These are phyloP conservation scores for Uloborus diversus DNA, from an alignment of 1,140 invertebrate genomes.

Conservation along the genomic window DNA sequence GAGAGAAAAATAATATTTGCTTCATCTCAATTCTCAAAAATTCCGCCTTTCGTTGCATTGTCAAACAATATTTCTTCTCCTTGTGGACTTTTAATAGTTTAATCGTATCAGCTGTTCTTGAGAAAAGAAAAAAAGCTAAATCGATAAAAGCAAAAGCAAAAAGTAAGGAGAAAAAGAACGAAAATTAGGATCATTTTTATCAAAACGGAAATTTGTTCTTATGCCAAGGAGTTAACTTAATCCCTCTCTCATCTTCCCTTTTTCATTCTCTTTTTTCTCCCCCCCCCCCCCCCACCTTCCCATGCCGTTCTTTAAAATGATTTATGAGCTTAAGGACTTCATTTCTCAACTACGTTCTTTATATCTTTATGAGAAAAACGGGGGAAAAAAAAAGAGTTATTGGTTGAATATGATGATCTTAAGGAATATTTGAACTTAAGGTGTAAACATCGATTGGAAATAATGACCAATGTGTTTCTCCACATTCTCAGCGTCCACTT, in stretches of 20 bases:
- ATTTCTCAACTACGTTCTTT: conserved; percentile 23
- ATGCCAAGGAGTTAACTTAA: conserved; percentile 37
- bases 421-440: too few relatives aligned
- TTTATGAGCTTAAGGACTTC: conserved; percentile 26
- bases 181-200: conserved; percentile 47
- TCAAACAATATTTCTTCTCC: too few relatives aligned
- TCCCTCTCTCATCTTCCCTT: conserved; percentile 1
- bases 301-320: conserved; percentile 14
- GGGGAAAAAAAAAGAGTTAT: too few relatives aligned
- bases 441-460: too few relatives aligned
- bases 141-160: background rate
- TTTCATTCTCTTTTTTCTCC: background rate
- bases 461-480: too few relatives aligned
- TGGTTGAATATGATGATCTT: too few relatives aligned
- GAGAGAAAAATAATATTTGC: too few relatives aligned
- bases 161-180: background rate
- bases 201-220: conserved; percentile 44
- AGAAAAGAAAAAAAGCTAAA: background rate
- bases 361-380: background rate
- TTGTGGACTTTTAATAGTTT: too few relatives aligned
- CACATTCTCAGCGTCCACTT: too few relatives aligned
- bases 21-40: too few relatives aligned
- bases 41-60: too few relatives aligned
- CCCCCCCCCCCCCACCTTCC: background rate
- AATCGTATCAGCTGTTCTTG: background rate